Base-by-base conservation (phyloP, 2,888 invertebrate species). In the Acronicta alni region DNA sequence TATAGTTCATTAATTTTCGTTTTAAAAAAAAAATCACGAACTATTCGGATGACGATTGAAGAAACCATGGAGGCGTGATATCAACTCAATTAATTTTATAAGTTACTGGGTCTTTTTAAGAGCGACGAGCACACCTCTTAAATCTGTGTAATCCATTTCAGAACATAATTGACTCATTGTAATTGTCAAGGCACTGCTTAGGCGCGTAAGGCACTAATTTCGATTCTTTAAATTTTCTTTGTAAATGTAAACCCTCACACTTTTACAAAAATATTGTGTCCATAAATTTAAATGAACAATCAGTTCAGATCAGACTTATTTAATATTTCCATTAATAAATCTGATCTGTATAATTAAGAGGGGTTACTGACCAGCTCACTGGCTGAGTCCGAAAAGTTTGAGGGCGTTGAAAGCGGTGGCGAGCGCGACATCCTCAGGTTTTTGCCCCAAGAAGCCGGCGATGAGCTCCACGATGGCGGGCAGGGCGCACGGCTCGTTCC, bases 401-500 rank as follows among this genome's bases (percentile, higher is more conserved):
- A 98, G 95, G 38, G 98, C 98, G 90, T 98, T 98, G 86, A 98
- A 98, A 61, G 98, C 98, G 9, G 98, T 98, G 20, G 98, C 97
- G 45, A 98, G 92, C 0, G 98, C 98, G 14, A 98, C 97, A 86
- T 98, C 98, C 86, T 98, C 98, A 0, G 98, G 98, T 42, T 96
- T 96, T 86, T 96, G 97, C 52, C 96, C 96, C 94, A 98, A 96
- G 89, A 98, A 98, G 17, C 98, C 98, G n/a, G 98, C 98, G 70
- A 98, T 97, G 95, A 99, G 96, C 91, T 99, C 99, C 44, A 98
- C 97, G 52, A 98, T 97, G 42, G 98, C 98, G 10, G 99, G 98
- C 73, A 99, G 92, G 43, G 98, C 97, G 90, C 99, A 99, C 0
- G 99, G 99, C 93, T 99, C 99, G 91, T 99, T 99, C 77, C 99